These are phyloP conservation scores for Microctonus hyperodae DNA, from an alignment of 2,888 invertebrate species.

Conservation along the genomic window DNA sequence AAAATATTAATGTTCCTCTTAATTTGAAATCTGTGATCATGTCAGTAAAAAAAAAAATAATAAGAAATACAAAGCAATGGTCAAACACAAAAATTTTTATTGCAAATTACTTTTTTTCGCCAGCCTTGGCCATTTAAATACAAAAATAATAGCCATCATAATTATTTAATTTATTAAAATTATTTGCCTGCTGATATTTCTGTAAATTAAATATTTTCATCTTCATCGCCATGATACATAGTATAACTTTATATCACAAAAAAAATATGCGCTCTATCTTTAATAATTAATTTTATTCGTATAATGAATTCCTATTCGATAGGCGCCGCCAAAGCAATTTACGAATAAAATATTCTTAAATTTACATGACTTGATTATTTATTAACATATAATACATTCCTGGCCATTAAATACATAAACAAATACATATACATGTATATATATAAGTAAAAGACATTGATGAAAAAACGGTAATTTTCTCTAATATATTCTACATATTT, in stretches of 20 bases:
- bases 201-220: neutral
- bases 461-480: slow-evolving; percentile 2
- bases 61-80: neutral
- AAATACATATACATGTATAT: neutral
- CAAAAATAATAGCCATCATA: neutral
- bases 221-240: neutral
- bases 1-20: slow-evolving; percentile 3
- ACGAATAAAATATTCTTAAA: slow-evolving; percentile 30
- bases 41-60: neutral
- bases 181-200: neutral
- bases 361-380: slow-evolving; percentile 28
- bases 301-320: slow-evolving; percentile 15
- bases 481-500: slow-evolving; percentile 3
- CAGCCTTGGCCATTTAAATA: neutral
- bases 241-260: neutral
- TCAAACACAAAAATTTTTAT: neutral
- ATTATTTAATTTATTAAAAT: slow-evolving; percentile 1
- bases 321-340: slow-evolving; percentile 25
- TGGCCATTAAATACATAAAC: neutral
- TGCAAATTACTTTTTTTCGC: neutral
- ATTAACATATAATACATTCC: slow-evolving; percentile 21
- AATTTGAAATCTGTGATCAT: neutral
- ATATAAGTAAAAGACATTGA: neutral
- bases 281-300: neutral
- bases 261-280: neutral